Conservation (phyloP, 1,140 invertebrate genomes). For the Drosophila ananassae region DNA sequence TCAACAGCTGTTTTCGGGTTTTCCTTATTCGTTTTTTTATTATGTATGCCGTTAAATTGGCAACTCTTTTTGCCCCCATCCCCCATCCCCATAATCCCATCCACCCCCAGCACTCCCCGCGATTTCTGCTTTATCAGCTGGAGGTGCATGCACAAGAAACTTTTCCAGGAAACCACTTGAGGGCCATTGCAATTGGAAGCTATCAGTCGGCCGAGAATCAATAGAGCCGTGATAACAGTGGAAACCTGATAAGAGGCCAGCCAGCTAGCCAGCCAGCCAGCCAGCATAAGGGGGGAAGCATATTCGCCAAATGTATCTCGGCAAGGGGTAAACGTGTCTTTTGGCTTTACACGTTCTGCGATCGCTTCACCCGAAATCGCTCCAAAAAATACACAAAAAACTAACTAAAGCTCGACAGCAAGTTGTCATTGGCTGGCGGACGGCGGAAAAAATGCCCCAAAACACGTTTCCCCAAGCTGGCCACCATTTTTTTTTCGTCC, state of each 20-base stretch:
- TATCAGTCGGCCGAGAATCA: slow-evolving; percentile 38
- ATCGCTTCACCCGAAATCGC: slow-evolving; percentile 27
- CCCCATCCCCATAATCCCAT: background rate
- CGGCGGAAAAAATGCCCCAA: slow-evolving; percentile 50
- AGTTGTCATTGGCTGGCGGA: slow-evolving; percentile 64
- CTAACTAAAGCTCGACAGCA: slow-evolving; percentile 14
- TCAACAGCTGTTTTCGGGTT: slow-evolving; percentile 65
- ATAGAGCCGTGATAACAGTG: slow-evolving; percentile 36
- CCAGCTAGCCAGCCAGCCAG: too few relatives aligned
- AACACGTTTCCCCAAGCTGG: slow-evolving; percentile 61
- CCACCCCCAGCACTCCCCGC: background rate
- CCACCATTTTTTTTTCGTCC: slow-evolving; percentile 68
- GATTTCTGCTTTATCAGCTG: slow-evolving; percentile 65
- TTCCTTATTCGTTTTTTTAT: slow-evolving; percentile 40
- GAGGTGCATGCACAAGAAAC: slow-evolving; percentile 29
- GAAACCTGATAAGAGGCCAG: slow-evolving; percentile 25
- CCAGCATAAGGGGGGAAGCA: background rate
- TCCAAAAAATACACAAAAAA: background rate
- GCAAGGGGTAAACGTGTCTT: slow-evolving; percentile 57
- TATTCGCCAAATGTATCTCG: slow-evolving; percentile 31
- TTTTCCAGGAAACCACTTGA: slow-evolving; percentile 71
- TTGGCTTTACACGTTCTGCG: slow-evolving; percentile 53
- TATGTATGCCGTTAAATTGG: slow-evolving; percentile 56
- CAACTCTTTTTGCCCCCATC: slow-evolving; percentile 17
- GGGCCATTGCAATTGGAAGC: slow-evolving; percentile 57